Evolutionary conservation across 2,797 vertebrate genomes (phyloP).

Genomic region (Micromesistius poutassou): DNA sequence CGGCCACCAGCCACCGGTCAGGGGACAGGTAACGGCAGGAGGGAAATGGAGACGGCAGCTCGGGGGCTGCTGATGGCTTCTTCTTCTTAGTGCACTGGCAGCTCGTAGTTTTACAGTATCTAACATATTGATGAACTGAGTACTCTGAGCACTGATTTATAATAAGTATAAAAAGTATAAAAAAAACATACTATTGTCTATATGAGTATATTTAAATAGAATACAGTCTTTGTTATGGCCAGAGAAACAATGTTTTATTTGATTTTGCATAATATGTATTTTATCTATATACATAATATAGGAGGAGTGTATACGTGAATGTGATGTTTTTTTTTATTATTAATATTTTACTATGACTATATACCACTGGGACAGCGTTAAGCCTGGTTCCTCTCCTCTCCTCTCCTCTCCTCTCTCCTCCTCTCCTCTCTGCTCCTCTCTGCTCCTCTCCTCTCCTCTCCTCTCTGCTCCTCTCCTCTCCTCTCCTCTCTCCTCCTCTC

Average conservation of each 20-base stretch:
- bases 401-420: no score
- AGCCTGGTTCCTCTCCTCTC: no score
- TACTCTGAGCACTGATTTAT: background rate
- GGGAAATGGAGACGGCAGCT: background rate
- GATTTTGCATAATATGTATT: background rate
- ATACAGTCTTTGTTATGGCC: background rate
- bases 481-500: no score
- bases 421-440: no score
- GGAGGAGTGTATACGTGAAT: background rate
- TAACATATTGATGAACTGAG: background rate
- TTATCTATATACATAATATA: background rate
- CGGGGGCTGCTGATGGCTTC: background rate
- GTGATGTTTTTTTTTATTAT: background rate
- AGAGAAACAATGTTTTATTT: background rate
- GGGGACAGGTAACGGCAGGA: constrained; percentile 86
- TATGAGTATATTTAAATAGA: background rate
- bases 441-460: no score
- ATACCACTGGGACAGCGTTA: no score
- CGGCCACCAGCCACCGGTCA: constrained; percentile 76
- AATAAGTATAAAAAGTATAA: background rate
- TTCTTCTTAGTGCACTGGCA: background rate
- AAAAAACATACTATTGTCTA: background rate
- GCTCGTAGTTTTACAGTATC: background rate
- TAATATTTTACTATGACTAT: background rate
- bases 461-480: no score